Percentiles rank a stretch among this genome's conserved stretches.
Conservation (phyloP, 2,888 invertebrate species). For the Andrena flavipes region DNA sequence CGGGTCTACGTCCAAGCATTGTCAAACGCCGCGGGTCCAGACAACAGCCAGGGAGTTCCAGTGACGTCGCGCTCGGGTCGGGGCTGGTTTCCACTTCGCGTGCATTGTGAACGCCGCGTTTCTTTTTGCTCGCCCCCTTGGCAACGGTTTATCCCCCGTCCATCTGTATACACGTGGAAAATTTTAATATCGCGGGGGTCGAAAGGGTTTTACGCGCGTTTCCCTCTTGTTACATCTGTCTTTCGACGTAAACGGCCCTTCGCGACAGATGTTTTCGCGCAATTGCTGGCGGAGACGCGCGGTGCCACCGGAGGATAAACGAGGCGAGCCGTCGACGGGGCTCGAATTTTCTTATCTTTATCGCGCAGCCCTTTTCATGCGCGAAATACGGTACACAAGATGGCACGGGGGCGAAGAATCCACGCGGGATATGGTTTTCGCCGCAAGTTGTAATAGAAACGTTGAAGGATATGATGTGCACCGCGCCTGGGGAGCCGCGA, state of each 20-base stretch:
- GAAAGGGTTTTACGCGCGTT: conserved; percentile 9
- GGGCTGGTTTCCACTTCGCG: conserved; percentile 8
- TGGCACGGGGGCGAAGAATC: not conserved
- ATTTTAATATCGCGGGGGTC: conserved; percentile 54
- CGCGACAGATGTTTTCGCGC: conserved; percentile 23
- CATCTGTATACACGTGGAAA: conserved; percentile 32
- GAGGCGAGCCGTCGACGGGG: not conserved
- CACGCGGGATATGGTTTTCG: not conserved
- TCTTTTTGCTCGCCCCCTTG: conserved; percentile 6
- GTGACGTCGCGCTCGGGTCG: not conserved
- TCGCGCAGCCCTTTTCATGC: not conserved
- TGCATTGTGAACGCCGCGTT: conserved; percentile 15
- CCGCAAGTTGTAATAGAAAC: not conserved
- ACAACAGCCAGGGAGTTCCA: conserved; percentile 34
- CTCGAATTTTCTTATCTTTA: conserved; percentile 24
- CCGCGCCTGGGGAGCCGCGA: not conserved
- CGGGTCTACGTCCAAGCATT: conserved; percentile 27
- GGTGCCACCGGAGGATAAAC: conserved; percentile 11
- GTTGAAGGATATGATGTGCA: not conserved
- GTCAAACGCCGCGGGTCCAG: conserved; percentile 32
- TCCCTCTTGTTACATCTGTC: conserved; percentile 15
- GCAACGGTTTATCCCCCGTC: conserved; percentile 6
- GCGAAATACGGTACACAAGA: not conserved
- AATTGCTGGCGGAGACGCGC: not conserved
- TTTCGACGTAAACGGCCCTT: conserved; percentile 29